Evolutionary conservation across 2,113 vertebrate genomes (phyloP), one percentile per base, ranked within the genome.

Genomic region (Acanthisitta chloris): DNA sequence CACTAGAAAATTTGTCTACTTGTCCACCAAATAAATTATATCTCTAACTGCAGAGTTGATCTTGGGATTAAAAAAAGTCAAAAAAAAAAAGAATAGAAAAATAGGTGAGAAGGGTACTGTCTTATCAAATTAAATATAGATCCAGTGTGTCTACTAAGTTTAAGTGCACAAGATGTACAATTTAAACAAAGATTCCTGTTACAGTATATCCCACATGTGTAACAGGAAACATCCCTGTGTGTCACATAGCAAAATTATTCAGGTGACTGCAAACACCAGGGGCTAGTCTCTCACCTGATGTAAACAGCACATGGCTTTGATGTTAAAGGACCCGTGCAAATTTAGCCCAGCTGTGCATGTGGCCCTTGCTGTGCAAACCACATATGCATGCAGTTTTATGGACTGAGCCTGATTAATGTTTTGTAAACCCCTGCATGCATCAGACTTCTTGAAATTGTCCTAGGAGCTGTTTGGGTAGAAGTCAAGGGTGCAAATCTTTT

Each of bases 261-360:
- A 96, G 96, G 96, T 97, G 92, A 97, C 90, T 97, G 94, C 92
- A 88, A 97, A 96, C 94, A 97, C 94, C 94, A 94, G 90, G 96
- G 96, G 94, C 95, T 80, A 88, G 85, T 82, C 94, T 93, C 94
- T 96, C 94, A 95, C 94, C 93, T 96, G 96, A 93, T 95, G 94
- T 86, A 97, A 93, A 83, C 14, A 25, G 91, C 94, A 80, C 90
- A 88, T 8, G 82, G 11, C 95, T 97, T 96, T 97, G 96, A 97
- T 96, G 95, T 96, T 45, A 86, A 96, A 96, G 94, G 90, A 92
- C 71, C 90, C 80, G n/a, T 93, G 93, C 94, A 96, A 96, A 97
- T 96, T 88, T 52, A 84, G 82, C 66, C 90, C 96, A 96, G 96
- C 96, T 97, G 95, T 43, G 90, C 82, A 78, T 86, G 85, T 88